Evolutionary conservation across 2,113 vertebrate species (phyloP).

Genomic region (Paedocypris sp.): DNA sequence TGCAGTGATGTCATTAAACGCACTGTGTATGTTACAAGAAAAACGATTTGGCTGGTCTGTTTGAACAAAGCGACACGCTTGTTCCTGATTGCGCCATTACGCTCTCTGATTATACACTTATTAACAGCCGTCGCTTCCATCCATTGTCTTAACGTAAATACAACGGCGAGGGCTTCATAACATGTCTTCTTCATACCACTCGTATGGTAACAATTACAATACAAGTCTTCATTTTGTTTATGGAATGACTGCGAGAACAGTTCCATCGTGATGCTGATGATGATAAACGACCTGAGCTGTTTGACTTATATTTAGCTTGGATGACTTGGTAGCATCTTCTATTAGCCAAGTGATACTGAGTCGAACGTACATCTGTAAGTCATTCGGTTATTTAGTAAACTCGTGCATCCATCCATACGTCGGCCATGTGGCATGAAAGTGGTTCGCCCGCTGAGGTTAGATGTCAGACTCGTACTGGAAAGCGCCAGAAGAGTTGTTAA

Average conservation of each 20-base stretch:
- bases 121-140: not conserved
- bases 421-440: constrained; percentile 2
- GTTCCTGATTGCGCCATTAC: not conserved
- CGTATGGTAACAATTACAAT: constrained; percentile 24
- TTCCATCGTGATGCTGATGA: constrained; percentile 4
- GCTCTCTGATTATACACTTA: not conserved
- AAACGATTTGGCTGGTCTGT: no score
- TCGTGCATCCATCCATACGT: constrained; percentile 1
- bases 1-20: no score
- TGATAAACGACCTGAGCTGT: constrained; percentile 31
- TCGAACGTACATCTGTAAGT: constrained; percentile 26
- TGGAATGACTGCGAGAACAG: not conserved
- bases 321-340: constrained; percentile 5
- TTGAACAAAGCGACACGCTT: no score
- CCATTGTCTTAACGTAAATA: not conserved
- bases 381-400: constrained; percentile 18
- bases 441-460: not conserved
- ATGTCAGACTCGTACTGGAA: not conserved
- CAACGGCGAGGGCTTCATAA: not conserved
- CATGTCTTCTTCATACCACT: not conserved
- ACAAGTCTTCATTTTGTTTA: not conserved
- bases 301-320: constrained; percentile 26
- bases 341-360: not conserved
- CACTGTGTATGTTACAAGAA: no score
- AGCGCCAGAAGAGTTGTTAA: not conserved